Percentiles rank a stretch among this genome's conserved stretches.
phyloP scores from a whole-genome alignment of 2,797 vertebrate species.

The Pseudochirops corinnae region DNA sequence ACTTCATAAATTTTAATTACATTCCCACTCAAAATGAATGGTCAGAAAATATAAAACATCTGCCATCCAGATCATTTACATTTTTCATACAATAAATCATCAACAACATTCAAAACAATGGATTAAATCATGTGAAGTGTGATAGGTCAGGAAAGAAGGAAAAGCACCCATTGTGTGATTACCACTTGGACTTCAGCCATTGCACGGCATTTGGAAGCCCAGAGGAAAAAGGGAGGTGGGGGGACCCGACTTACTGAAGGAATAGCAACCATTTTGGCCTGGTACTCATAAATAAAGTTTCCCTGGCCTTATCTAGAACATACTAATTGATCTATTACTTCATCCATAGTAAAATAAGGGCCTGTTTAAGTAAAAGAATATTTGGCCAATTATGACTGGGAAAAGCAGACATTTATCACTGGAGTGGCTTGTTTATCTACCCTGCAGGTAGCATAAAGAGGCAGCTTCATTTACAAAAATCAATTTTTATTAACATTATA shows the following conservation, averaged over 20 bases:
- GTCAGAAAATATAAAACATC: constrained; percentile 99
- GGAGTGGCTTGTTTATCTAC: constrained; percentile 78
- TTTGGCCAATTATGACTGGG: constrained; percentile 81
- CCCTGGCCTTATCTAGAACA: constrained; percentile 67
- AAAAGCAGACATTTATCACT: constrained; percentile 81
- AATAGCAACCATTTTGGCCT: constrained; percentile 74
- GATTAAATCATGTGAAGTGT: constrained; percentile 87
- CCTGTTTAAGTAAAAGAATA: constrained; percentile 83
- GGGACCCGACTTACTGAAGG: constrained; percentile 43
- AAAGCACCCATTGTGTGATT: constrained; percentile 79
- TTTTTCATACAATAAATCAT: constrained; percentile 95
- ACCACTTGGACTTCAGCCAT: constrained; percentile 78
- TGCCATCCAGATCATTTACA: constrained; percentile 96
- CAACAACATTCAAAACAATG: constrained; percentile 87
- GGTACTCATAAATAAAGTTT: constrained; percentile 75
- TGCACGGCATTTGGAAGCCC: constrained; percentile 55
- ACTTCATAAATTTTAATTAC: constrained; percentile 99
- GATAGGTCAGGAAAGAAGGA: constrained; percentile 86
- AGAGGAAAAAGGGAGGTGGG: constrained; percentile 51
- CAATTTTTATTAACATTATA: constrained; percentile 75
- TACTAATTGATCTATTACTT: constrained; percentile 82
- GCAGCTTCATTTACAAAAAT: constrained; percentile 80
- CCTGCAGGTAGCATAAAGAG: constrained; percentile 80
- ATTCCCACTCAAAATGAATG: constrained; percentile 96
- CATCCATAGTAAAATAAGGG: constrained; percentile 78